Conservation (phyloP, 2,797 vertebrate species). For the Hydrocynus forskahlii region DNA sequence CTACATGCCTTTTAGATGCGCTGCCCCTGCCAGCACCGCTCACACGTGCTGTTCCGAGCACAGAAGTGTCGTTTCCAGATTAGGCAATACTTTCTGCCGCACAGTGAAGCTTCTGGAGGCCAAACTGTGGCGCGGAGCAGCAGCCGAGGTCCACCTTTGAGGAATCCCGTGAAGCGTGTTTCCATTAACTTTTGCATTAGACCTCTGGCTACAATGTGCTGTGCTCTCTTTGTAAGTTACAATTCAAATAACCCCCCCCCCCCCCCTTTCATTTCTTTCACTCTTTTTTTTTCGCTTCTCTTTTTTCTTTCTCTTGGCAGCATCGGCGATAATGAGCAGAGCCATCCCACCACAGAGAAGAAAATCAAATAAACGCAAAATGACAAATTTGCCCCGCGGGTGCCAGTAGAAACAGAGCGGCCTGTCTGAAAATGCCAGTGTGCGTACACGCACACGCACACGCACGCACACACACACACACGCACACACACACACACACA, state of each 20-base stretch:
- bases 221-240: constrained; percentile 19
- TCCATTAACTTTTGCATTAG: not conserved
- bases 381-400: constrained; percentile 82
- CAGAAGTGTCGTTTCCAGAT: not conserved
- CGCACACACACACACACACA: constrained; percentile 61
- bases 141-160: not conserved
- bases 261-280: not conserved
- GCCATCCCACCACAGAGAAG: constrained; percentile 66
- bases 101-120: not conserved
- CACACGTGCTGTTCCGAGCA: not conserved
- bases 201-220: constrained; percentile 7
- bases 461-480: too few species aligned
- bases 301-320: constrained; percentile 36
- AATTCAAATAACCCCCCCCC: not conserved
- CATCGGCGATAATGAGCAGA: constrained; percentile 49
- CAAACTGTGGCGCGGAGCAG: not conserved
- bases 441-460: constrained; percentile 67
- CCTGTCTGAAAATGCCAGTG: constrained; percentile 70
- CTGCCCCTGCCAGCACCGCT: not conserved
- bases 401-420: constrained; percentile 81
- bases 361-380: constrained; percentile 82
- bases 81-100: not conserved
- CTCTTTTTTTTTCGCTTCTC: too few species aligned
- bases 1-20: not conserved
- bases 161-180: not conserved